Evolutionary conservation across 1,140 invertebrate genomes (phyloP).

Genomic region (Pachyrhynchus sulphureomaculatus): DNA sequence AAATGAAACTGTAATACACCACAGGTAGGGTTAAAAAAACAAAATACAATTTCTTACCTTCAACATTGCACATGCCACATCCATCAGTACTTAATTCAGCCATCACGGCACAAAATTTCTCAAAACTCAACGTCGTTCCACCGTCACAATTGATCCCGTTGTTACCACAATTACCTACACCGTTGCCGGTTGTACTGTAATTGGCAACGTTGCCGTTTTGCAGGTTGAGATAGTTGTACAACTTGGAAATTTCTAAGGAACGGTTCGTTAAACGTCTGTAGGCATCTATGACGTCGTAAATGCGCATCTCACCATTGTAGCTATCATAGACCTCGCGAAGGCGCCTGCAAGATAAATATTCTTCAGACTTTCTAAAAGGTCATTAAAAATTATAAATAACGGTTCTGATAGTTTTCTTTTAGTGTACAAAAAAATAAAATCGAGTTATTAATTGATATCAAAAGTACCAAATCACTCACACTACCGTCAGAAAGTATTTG

Average conservation of each 20-base stretch:
- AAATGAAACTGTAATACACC: no score
- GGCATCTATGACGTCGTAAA: constrained; percentile 42
- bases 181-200: constrained; percentile 5
- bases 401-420: no score
- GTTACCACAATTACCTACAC: not conserved
- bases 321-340: constrained; percentile 47
- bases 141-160: not conserved
- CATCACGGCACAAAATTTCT: constrained; percentile 59
- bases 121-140: constrained; percentile 49
- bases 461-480: no score
- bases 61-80: constrained; percentile 40
- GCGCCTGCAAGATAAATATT: constrained; percentile 38
- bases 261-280: constrained; percentile 46
- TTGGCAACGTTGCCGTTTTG: constrained; percentile 20
- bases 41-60: constrained; percentile 42
- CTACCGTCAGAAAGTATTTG: no score
- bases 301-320: constrained; percentile 42
- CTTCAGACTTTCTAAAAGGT: no score
- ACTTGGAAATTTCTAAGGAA: constrained; percentile 38
- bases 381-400: no score
- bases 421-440: no score
- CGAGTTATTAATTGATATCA: no score
- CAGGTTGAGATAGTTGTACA: constrained; percentile 42
- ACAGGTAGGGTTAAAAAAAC: not conserved
- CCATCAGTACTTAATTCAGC: constrained; percentile 55